Conservation (phyloP, 2,113 vertebrate species). For the human (Homo sapiens) region GRCh38 chr16:9022001-9022500, state of each 20-base stretch:
- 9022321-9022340: neutral
- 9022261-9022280: neutral
- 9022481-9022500: neutral
- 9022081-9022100: neutral
- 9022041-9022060: no score
- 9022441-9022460: neutral
- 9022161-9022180: neutral
- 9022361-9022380: neutral
- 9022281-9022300: neutral
- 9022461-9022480: neutral
- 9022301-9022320: neutral
- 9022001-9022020: no score
- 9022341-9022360: neutral
- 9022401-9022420: no score
- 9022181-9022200: neutral
- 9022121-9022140: neutral
- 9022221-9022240: neutral
- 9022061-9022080: neutral
- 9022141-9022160: neutral
- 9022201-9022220: neutral
- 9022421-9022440: neutral
- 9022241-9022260: neutral
- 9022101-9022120: neutral
- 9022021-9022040: no score
- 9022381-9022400: neutral